Conservation (phyloP, 2,888 invertebrate genomes). For the Tenthredo livida region DNA sequence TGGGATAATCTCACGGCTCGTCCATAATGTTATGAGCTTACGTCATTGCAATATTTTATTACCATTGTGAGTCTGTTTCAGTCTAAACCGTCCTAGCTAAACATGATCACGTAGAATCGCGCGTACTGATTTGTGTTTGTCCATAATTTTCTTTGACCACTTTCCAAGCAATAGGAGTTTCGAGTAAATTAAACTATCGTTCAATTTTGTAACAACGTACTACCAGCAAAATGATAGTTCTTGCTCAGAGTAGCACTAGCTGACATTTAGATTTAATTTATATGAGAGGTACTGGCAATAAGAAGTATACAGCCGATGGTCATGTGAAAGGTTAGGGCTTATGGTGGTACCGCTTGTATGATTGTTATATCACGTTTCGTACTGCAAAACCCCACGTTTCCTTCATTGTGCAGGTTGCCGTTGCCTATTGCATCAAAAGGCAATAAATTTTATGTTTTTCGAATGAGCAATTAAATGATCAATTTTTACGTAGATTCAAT, state of each 20-base stretch:
- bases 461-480: not conserved
- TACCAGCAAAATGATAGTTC: slow-evolving; percentile 41
- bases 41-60: slow-evolving; percentile 47
- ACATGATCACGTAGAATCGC: not conserved
- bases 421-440: not conserved
- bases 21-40: slow-evolving; percentile 63
- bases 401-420: not conserved
- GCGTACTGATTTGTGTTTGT: not conserved
- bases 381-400: slow-evolving; percentile 22
- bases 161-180: not conserved
- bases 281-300: slow-evolving; percentile 61
- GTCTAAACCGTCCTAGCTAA: not conserved
- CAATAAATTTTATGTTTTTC: not conserved
- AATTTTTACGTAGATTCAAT: not conserved
- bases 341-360: slow-evolving; percentile 36
- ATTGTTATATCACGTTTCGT: slow-evolving; percentile 26
- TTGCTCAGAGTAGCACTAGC: slow-evolving; percentile 65
- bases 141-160: not conserved
- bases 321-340: slow-evolving; percentile 47
- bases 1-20: slow-evolving; percentile 73
- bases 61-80: slow-evolving; percentile 9
- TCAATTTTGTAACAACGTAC: not conserved
- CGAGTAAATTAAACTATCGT: not conserved
- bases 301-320: slow-evolving; percentile 45
- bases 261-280: slow-evolving; percentile 74